These are phyloP conservation scores for Connochaetes taurinus DNA, from an alignment of 2,113 vertebrate species.

Conservation along the genomic window DNA sequence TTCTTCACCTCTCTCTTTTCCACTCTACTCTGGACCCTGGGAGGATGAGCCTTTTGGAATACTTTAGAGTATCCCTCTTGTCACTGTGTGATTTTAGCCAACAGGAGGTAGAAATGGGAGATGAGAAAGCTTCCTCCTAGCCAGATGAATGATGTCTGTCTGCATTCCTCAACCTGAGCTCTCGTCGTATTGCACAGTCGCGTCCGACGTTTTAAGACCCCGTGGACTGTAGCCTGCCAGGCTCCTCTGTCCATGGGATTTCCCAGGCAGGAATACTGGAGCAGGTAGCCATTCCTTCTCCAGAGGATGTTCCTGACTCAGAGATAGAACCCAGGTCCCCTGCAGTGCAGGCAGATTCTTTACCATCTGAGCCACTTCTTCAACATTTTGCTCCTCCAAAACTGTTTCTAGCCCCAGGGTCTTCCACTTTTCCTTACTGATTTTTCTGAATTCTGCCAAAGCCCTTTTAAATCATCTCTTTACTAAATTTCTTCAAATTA, in stretches of 20 bases:
- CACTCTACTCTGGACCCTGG: background rate
- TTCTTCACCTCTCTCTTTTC: background rate
- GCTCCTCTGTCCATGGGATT: background rate
- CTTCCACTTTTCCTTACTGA: background rate
- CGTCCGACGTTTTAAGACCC: background rate
- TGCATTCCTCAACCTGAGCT: background rate
- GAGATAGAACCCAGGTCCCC: background rate
- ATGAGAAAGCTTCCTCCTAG: no score
- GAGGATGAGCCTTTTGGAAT: background rate
- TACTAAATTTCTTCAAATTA: background rate
- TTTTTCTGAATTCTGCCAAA: background rate
- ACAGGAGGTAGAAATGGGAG: background rate
- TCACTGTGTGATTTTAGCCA: background rate
- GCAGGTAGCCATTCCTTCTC: background rate
- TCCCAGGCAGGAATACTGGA: background rate
- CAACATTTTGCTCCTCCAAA: background rate
- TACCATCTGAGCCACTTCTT: background rate
- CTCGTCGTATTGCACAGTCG: accelerated
- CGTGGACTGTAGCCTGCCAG: background rate
- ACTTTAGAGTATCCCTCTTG: background rate
- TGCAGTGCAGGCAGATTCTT: background rate
- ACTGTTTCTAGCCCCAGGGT: background rate
- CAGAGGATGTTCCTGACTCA: background rate
- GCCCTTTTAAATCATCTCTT: background rate
- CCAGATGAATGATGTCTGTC: no score